These are phyloP conservation scores for Urosaurus nigricauda DNA, from an alignment of 2,797 vertebrate species.

Conservation along the genomic window DNA sequence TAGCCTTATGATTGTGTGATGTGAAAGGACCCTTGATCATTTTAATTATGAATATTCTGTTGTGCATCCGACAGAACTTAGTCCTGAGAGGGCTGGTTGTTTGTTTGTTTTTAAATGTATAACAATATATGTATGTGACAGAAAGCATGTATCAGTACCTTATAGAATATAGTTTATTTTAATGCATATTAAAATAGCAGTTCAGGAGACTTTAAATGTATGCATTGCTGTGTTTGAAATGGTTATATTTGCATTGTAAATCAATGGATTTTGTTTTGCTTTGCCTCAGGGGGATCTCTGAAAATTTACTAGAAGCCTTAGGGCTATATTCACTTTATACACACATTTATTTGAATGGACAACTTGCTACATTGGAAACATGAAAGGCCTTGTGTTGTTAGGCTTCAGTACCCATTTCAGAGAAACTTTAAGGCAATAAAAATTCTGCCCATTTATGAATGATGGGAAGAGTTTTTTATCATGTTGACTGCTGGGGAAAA, in stretches of 20 bases:
- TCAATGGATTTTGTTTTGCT: constrained; percentile 37
- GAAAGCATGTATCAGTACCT: constrained; percentile 26
- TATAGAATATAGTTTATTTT: constrained; percentile 20
- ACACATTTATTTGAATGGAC: constrained; percentile 50
- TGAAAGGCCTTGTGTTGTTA: background rate
- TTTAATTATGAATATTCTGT: too few relatives aligned
- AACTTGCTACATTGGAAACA: constrained; percentile 56
- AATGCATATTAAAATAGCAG: background rate
- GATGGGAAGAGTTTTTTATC: background rate
- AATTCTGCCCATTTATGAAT: background rate
- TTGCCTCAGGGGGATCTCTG: constrained; percentile 45
- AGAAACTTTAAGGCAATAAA: constrained; percentile 7
- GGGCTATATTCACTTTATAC: constrained; percentile 55
- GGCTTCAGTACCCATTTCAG: constrained; percentile 14
- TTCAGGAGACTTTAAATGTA: constrained; percentile 19
- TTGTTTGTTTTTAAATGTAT: background rate
- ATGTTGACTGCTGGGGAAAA: background rate
- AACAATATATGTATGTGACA: constrained; percentile 2
- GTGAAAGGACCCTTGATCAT: too few relatives aligned
- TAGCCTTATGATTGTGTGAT: too few relatives aligned
- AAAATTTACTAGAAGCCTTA: constrained; percentile 58
- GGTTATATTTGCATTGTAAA: constrained; percentile 40
- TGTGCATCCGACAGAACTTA: too few relatives aligned
- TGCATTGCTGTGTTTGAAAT: constrained; percentile 20
- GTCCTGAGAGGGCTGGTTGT: too few relatives aligned